Evolutionary conservation across 2,888 invertebrate genomes (phyloP).

Genomic region (Pachliopta kotzebuea): DNA sequence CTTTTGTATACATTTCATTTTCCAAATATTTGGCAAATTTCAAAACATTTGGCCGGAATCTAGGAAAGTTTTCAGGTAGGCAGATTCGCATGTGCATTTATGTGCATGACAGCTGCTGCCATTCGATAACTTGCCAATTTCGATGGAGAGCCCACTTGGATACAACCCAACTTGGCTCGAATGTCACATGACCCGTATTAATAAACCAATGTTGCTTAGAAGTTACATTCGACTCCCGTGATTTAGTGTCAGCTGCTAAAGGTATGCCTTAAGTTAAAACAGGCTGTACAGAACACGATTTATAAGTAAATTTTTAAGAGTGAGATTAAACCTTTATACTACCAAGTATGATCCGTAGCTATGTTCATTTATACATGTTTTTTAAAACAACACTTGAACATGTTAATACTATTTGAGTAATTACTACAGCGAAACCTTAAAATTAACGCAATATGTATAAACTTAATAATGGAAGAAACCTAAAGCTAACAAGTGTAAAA

Average conservation of each 20-base stretch:
- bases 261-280: not conserved
- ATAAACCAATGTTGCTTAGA: slow-evolving; percentile 52
- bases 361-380: no score
- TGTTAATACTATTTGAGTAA: no score
- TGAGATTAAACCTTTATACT: no score
- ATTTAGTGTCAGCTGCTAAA: slow-evolving; percentile 19
- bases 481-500: no score
- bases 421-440: no score
- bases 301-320: not conserved
- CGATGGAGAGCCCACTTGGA: slow-evolving; percentile 64
- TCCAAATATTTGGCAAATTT: slow-evolving; percentile 29
- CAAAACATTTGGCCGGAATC: slow-evolving; percentile 24
- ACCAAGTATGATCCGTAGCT: no score
- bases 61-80: slow-evolving; percentile 46
- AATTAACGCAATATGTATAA: no score
- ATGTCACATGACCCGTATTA: slow-evolving; percentile 57
- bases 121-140: slow-evolving; percentile 72
- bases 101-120: slow-evolving; percentile 57
- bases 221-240: slow-evolving; percentile 31
- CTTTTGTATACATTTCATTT: slow-evolving; percentile 18
- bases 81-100: slow-evolving; percentile 34
- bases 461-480: no score
- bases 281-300: not conserved
- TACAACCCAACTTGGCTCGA: slow-evolving; percentile 68
- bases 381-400: no score